phyloP scores from a whole-genome alignment of 2,888 invertebrate species.

The Psylliodes chrysocephalus region DNA sequence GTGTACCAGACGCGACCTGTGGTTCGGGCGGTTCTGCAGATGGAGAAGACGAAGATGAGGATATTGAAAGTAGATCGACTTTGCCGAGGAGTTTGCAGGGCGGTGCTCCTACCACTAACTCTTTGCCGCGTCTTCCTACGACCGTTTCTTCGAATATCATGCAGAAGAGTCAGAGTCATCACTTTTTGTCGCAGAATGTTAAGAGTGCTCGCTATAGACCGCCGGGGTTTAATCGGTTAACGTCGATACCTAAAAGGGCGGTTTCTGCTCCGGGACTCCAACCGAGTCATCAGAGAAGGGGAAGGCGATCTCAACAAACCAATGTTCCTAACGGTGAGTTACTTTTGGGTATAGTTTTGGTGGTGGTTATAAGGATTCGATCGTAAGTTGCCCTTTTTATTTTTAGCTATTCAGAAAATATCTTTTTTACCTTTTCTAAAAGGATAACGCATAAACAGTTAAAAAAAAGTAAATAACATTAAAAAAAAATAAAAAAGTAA shows the following conservation, averaged over 20 bases:
- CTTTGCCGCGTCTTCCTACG: constrained; percentile 79
- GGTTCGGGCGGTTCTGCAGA: constrained; percentile 66
- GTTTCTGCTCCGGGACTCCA: constrained; percentile 82
- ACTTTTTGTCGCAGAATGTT: constrained; percentile 71
- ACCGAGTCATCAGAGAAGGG: constrained; percentile 71
- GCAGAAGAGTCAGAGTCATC: constrained; percentile 74
- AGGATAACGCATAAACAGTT: too few relatives aligned
- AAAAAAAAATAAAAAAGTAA: too few relatives aligned
- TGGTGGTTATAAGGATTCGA: too few relatives aligned
- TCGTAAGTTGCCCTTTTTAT: too few relatives aligned
- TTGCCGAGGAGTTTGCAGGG: constrained; percentile 73
- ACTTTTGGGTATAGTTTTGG: constrained; percentile 18
- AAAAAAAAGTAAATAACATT: too few relatives aligned
- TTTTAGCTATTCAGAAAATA: too few relatives aligned
- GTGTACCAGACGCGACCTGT: constrained; percentile 69
- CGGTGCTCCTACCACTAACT: constrained; percentile 75
- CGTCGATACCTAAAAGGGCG: constrained; percentile 74
- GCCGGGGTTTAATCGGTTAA: constrained; percentile 78
- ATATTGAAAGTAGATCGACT: constrained; percentile 66
- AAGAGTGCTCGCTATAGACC: constrained; percentile 90
- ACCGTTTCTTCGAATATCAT: constrained; percentile 59
- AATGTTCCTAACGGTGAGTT: constrained; percentile 70
- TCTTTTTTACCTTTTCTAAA: too few relatives aligned
- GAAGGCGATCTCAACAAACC: constrained; percentile 61
- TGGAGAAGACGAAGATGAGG: constrained; percentile 67